These are phyloP conservation scores for Eupsittula cactorum DNA, from an alignment of 2,113 vertebrate species.

Conservation along the genomic window DNA sequence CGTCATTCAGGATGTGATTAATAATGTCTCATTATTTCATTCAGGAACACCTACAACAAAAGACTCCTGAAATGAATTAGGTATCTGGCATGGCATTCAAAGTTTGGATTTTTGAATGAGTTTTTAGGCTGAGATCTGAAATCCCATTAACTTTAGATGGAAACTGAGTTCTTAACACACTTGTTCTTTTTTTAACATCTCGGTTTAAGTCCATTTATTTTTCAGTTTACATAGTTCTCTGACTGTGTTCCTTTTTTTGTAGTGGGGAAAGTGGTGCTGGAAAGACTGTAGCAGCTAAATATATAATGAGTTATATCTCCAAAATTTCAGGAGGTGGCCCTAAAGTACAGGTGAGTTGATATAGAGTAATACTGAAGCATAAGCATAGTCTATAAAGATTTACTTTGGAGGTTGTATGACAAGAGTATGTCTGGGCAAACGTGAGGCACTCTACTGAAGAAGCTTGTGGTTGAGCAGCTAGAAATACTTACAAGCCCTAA, in stretches of 20 bases:
- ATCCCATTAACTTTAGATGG: not conserved
- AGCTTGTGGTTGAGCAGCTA: not conserved
- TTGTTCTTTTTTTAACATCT: not conserved
- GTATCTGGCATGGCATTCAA: not conserved
- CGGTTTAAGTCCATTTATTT: not conserved
- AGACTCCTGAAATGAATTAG: not conserved
- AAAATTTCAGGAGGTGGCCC: slow-evolving; percentile 94
- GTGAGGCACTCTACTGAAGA: not conserved
- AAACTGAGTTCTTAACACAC: not conserved
- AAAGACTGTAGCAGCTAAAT: slow-evolving; percentile 97
- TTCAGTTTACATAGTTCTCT: rapidly evolving
- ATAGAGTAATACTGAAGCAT: not conserved
- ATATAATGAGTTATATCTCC: slow-evolving; percentile 96
- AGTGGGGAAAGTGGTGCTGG: slow-evolving; percentile 97
- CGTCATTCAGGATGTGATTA: slow-evolving; percentile 74
- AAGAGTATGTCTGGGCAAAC: not conserved
- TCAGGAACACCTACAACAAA: slow-evolving; percentile 73
- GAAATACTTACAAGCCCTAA: not conserved
- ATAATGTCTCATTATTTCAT: slow-evolving; percentile 69
- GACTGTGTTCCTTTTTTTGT: not conserved
- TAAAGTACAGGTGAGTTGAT: slow-evolving; percentile 88
- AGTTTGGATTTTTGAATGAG: not conserved
- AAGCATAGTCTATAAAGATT: not conserved
- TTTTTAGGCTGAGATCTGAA: not conserved
- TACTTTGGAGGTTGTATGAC: not conserved